Evolutionary conservation across 2,113 vertebrate species (phyloP).

Genomic region (Noturus placidus): DNA sequence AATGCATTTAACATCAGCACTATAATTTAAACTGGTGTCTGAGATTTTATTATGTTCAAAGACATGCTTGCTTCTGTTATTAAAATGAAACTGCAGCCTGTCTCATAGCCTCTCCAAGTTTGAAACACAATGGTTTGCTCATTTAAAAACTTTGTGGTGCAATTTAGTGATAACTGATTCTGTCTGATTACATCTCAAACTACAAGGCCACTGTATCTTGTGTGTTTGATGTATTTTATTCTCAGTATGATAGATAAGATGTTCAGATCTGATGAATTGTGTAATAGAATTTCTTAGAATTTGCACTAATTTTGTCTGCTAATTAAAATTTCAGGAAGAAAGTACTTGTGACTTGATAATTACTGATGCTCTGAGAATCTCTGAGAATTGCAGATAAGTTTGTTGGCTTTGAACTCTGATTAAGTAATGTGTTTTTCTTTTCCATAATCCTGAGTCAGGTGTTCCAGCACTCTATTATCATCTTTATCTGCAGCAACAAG

Average conservation of each 20-base stretch:
- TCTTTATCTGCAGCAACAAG: constrained; percentile 66
- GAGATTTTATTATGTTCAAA: background rate
- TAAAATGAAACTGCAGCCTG: background rate
- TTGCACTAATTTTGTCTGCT: background rate
- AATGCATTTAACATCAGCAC: background rate
- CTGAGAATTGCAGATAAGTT: background rate
- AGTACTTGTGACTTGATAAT: background rate
- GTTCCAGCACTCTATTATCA: constrained; percentile 63
- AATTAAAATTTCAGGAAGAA: background rate
- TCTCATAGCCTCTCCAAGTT: background rate
- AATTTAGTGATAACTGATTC: background rate
- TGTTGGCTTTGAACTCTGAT: constrained; percentile 21
- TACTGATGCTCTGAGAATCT: background rate
- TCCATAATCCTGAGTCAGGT: constrained; percentile 60
- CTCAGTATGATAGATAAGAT: background rate
- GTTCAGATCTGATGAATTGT: background rate
- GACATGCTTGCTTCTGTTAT: background rate
- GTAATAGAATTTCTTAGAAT: background rate
- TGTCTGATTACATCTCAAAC: background rate
- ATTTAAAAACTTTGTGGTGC: background rate
- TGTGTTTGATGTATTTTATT: background rate
- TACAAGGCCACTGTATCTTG: background rate
- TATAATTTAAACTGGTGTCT: background rate
- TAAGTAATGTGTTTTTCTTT: constrained; percentile 68
- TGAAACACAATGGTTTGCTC: background rate